A percentile compares a stretch with the other conserved stretches of the same genome.
Conservation (phyloP, 2,888 invertebrate species). For the Tipula helvola region DNA sequence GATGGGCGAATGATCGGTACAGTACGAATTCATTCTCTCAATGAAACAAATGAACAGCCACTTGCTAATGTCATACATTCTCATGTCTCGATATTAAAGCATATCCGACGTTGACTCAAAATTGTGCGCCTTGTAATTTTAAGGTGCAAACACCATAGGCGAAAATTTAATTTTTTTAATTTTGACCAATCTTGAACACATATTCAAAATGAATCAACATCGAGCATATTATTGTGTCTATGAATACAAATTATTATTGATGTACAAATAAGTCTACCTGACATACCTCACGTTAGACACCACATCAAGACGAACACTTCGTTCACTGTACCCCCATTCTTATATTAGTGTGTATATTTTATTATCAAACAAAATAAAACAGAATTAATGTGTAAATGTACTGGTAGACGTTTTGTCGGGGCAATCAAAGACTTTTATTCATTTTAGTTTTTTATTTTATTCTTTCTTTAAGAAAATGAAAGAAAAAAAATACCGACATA, state of each 20-base stretch:
- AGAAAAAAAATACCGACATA: slow-evolving; percentile 7
- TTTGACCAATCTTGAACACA: too few species aligned
- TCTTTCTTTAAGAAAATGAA: background rate
- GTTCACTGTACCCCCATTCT: background rate
- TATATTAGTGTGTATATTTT: background rate
- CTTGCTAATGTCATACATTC: too few species aligned
- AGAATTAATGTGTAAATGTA: background rate
- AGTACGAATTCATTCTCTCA: too few species aligned
- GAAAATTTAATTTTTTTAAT: too few species aligned
- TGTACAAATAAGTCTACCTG: too few species aligned
- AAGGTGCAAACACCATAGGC: too few species aligned
- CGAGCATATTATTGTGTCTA: background rate
- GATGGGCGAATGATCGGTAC: too few species aligned
- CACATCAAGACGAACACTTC: background rate
- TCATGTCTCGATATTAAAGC: too few species aligned
- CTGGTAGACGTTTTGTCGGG: slow-evolving; percentile 5
- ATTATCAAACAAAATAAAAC: background rate
- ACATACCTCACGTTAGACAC: background rate
- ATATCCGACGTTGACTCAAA: too few species aligned
- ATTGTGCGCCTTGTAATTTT: too few species aligned
- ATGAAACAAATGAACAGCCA: too few species aligned
- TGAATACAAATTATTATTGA: background rate
- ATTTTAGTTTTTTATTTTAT: background rate
- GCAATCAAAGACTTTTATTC: slow-evolving; percentile 5
- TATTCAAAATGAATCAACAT: background rate